Base-by-base conservation (phyloP, 2,797 vertebrate species). In the Lithobates pipiens region DNA sequence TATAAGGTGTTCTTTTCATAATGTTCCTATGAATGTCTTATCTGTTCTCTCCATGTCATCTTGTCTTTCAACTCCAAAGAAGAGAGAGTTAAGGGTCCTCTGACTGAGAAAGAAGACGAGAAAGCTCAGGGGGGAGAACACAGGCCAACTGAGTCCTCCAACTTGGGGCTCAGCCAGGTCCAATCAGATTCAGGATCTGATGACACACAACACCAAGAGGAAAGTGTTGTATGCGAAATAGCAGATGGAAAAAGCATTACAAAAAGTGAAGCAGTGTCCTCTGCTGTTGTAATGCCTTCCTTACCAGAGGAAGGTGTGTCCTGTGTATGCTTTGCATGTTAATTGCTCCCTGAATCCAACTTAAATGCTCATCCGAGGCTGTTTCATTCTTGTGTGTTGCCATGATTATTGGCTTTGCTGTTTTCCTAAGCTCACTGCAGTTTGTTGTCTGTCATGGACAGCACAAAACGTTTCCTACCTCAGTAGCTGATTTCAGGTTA, bases 11-110 rank as follows among this genome's bases (percentile, higher is more conserved):
- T 50, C 39, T 27, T 23, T 91, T 87, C 88, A 90, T 85, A 89
- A 87, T 92, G 91, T 90, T 94, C 79, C 88, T 78, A 91, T 96
- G 92, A 95, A 93, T 95, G 94, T 97, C 93, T 96, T 97, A 95
- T 95, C 93, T 95, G 77, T 93, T 91, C 88, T 93, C 90, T 95
- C 97, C 95, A 96, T 95, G 95, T 98, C 89, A 91, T 95, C 94
- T 95, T 96, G 95, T 98, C 95, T 97, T 95, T 93, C 96, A 92
- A 96, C 92, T 92, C 92, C 91, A 95, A 97, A 97, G 96, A 97
- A 96, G 96, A 97, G 95, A 94, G 93, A 88, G 93, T 97, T 96
- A 95, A 97, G 94, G 94, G 95, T 95, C 94, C 76, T 85, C 91
- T 95, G 92, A 93, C 96, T 92, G 94, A 96, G 92, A 95, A 96